Conservation (phyloP, 2,888 invertebrate genomes). For the Anarsia innoxiella region DNA sequence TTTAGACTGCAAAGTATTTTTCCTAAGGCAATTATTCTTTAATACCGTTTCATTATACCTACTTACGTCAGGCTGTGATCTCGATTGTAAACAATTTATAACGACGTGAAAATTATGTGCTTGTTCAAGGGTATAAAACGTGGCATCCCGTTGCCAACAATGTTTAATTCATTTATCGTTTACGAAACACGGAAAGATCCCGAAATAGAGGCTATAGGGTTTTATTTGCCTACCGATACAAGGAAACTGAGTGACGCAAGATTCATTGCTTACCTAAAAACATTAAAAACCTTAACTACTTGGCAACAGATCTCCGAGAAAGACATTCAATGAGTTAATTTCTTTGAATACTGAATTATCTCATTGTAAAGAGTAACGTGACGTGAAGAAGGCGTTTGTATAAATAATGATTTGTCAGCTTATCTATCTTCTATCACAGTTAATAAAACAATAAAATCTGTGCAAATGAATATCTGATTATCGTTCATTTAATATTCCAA, state of each 20-base stretch:
- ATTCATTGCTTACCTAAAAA: neutral
- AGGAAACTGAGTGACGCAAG: conserved; percentile 25
- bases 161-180: conserved; percentile 6
- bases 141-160: conserved; percentile 32
- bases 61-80: neutral
- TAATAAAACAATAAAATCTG: no score
- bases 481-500: no score
- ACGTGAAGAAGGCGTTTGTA: no score
- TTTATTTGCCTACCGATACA: conserved; percentile 29
- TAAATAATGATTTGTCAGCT: no score
- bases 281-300: conserved; percentile 24
- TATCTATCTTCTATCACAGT: no score
- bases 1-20: no score
- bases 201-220: conserved; percentile 26
- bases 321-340: neutral
- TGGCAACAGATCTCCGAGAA: conserved; percentile 25
- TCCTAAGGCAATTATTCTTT: no score
- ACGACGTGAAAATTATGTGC: neutral
- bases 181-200: conserved; percentile 16
- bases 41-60: no score
- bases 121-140: conserved; percentile 22
- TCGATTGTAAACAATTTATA: conserved; percentile 2
- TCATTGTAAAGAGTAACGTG: no score
- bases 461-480: no score
- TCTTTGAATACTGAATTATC: no score